Evolutionary conservation across 2,888 invertebrate genomes (phyloP), one percentile per base, ranked within the genome.

Genomic region (Folsomia manolachei): DNA sequence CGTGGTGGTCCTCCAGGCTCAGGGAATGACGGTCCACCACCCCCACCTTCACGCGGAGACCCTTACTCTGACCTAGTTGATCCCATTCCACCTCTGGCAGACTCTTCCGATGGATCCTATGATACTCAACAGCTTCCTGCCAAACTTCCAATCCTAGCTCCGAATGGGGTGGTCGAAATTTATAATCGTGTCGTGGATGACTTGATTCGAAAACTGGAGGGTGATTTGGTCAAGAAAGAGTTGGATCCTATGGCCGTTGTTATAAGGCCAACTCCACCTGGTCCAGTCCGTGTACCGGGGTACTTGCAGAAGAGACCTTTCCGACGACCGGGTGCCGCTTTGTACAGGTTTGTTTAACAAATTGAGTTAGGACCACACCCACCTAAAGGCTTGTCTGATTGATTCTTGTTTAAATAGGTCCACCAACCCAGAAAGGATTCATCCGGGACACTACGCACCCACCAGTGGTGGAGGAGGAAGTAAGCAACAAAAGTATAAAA

Each of bases 171-270:
- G 1, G 77, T 79, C 0, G 81, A 81, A 70, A 81, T 81, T 68
- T 81, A 81, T 71, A 81, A 81, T 60, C 69, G 81, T 14, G 81
- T 81, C 39, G 79, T 81, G 0, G 81, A 81, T 64, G 81, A 81
- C 68, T 63, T 81, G 21, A 77, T 81, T 39, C 71, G 70, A 18
- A 75, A 72, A 67, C 67, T 81, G 51, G 78, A 81, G 68, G 52
- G 70, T 51, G 79, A 79, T 56, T 79, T 79, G 61, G 66, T 67
- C 11, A 73, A 74, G 26, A 74, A 79, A 63, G 76, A 77, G 18
- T 70, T 81, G 66, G 81, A 81, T 60, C 81, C 81, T 0, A 79
- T 81, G 81, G 63, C 71, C n/a, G 79, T 81, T n/a, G 76, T 81
- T 2, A 81, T 81, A 51, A 53, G 81, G 63, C 71, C 79, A 23